Percentiles rank a stretch among this genome's conserved stretches.
These are phyloP conservation scores for Coenonympha glycerion DNA, from an alignment of 2,888 invertebrate genomes.

Conservation along the genomic window DNA sequence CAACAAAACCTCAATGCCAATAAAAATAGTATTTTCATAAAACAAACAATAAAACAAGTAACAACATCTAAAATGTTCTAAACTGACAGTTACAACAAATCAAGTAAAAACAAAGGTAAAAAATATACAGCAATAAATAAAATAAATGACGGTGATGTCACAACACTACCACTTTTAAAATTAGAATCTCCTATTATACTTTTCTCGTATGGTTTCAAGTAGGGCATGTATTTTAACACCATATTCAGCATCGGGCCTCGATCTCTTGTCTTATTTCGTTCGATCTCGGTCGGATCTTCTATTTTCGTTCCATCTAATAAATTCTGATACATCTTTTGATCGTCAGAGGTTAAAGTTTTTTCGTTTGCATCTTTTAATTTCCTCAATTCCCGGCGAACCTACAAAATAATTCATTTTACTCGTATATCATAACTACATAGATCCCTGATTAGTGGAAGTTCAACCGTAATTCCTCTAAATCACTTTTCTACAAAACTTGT, in stretches of 20 bases:
- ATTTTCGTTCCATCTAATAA: background rate
- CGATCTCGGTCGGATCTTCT: conserved; percentile 15
- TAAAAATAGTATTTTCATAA: no score
- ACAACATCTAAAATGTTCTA: no score
- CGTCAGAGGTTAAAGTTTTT: conserved; percentile 4
- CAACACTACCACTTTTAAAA: background rate
- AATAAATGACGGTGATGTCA: background rate
- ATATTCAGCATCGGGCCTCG: conserved; percentile 48
- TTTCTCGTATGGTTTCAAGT: conserved; percentile 48
- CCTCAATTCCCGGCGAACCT: conserved; percentile 37
- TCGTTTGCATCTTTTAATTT: conserved; percentile 11
- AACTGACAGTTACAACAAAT: background rate
- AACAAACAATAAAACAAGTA: no score
- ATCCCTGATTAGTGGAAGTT: no score
- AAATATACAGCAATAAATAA: conserved; percentile 5
- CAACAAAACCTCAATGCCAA: no score
- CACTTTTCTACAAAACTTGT: no score
- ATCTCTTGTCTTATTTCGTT: conserved; percentile 34
- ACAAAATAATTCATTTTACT: no score
- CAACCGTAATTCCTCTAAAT: no score
- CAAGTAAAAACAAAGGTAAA: background rate
- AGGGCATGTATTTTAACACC: conserved; percentile 54
- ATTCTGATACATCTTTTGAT: conserved; percentile 1
- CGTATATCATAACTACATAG: no score
- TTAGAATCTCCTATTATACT: conserved; percentile 31